Percentiles rank a stretch among this genome's conserved stretches.
These are phyloP conservation scores for Ganaspis sp. DNA, from an alignment of 1,140 invertebrate species.

Conservation along the genomic window DNA sequence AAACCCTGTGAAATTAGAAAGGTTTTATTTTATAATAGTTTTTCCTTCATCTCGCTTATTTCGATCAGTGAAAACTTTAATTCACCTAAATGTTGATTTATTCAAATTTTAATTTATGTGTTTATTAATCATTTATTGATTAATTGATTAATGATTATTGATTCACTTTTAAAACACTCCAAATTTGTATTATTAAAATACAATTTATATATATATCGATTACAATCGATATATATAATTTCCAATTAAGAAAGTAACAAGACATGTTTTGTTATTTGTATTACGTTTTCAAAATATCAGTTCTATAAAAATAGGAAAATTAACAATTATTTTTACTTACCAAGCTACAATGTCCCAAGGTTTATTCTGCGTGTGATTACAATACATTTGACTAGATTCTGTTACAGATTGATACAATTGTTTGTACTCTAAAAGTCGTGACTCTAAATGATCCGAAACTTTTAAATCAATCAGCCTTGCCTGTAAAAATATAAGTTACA, in stretches of 20 bases:
- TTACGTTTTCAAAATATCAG: too few relatives aligned
- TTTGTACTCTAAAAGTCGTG: conserved; percentile 60
- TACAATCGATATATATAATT: too few relatives aligned
- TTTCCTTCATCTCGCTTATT: neutral
- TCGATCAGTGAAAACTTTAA: too few relatives aligned
- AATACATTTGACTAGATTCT: conserved; percentile 68
- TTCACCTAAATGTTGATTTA: too few relatives aligned
- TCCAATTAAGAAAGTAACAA: too few relatives aligned
- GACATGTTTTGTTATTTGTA: too few relatives aligned
- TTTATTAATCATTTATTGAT: too few relatives aligned
- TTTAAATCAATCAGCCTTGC: conserved; percentile 36
- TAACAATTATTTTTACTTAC: conserved; percentile 51
- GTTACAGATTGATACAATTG: conserved; percentile 56
- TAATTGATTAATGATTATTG: too few relatives aligned
- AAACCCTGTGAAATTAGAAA: conserved; percentile 60
- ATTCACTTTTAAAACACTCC: too few relatives aligned
- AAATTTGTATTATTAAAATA: conserved; percentile 7
- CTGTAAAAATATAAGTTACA: neutral
- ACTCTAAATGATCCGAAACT: conserved; percentile 52
- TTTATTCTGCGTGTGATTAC: conserved; percentile 69
- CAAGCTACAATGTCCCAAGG: conserved; percentile 73
- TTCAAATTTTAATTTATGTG: too few relatives aligned
- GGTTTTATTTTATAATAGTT: neutral
- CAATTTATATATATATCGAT: too few relatives aligned
- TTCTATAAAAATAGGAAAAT: too few relatives aligned